Percentiles rank a stretch among this genome's conserved stretches.
These are phyloP conservation scores for Okapia johnstoni DNA, from an alignment of 2,113 vertebrate genomes.

Conservation along the genomic window DNA sequence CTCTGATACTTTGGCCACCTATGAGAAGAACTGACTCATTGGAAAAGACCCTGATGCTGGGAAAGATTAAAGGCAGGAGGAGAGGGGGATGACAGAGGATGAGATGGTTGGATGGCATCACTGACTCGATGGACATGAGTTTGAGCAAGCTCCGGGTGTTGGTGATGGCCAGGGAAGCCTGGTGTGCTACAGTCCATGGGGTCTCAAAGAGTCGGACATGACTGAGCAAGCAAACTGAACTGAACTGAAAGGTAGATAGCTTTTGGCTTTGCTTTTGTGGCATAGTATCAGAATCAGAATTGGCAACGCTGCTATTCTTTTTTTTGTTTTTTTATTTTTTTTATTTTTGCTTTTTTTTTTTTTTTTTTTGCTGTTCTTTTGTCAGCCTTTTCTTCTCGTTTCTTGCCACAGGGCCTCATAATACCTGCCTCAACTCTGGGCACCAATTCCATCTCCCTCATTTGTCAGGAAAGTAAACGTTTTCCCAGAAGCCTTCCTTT, in stretches of 20 bases:
- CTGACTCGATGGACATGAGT: background rate
- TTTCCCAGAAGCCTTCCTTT: background rate
- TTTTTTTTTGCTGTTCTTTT: background rate
- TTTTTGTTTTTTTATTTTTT: background rate
- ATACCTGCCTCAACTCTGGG: background rate
- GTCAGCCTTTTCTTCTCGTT: background rate
- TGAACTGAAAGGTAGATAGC: background rate
- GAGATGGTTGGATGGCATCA: background rate
- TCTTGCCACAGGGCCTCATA: background rate
- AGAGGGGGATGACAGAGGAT: background rate
- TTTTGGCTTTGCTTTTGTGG: background rate
- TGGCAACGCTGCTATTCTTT: background rate
- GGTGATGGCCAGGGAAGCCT: background rate
- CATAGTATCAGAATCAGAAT: background rate
- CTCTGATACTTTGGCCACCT: background rate
- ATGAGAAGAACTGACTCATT: background rate
- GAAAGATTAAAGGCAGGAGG: background rate
- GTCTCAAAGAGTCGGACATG: background rate
- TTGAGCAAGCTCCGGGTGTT: background rate
- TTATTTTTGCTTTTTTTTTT: too few relatives aligned
- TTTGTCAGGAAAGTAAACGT: background rate
- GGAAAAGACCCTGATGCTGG: background rate
- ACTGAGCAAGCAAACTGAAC: background rate
- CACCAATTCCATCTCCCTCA: background rate
- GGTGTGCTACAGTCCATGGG: background rate